Evolutionary conservation across 2,888 invertebrate genomes (phyloP).

Genomic region (Dolichopus griseipennis): DNA sequence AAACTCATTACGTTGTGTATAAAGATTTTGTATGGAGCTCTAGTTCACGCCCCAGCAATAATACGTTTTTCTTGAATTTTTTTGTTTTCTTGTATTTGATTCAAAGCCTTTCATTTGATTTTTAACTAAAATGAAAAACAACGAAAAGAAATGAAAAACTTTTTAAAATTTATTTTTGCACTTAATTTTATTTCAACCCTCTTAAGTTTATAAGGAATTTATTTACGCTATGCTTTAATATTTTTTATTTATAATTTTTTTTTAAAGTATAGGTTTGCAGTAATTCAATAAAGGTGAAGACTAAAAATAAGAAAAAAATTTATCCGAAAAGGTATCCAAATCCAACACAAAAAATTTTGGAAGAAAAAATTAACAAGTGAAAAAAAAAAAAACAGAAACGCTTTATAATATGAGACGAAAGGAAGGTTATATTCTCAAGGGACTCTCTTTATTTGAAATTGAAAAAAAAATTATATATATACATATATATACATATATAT

Average conservation of each 20-base stretch:
- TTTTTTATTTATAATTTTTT: too few relatives aligned
- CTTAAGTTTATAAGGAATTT: not conserved
- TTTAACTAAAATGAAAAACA: not conserved
- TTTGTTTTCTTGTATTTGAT: not conserved
- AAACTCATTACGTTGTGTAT: not conserved
- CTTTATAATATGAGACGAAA: not conserved
- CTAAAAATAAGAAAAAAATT: not conserved
- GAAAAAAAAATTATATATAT: not conserved
- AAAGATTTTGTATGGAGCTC: not conserved
- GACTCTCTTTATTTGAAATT: not conserved
- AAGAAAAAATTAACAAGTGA: not conserved
- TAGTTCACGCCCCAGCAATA: not conserved
- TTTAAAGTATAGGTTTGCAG: not conserved
- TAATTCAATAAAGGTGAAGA: not conserved
- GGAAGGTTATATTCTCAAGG: not conserved
- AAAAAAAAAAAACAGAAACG: not conserved
- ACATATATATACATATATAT: too few relatives aligned
- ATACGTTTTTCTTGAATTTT: not conserved
- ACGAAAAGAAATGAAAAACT: not conserved
- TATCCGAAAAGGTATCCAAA: not conserved
- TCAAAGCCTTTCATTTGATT: not conserved
- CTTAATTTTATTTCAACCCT: slow-evolving; percentile 2
- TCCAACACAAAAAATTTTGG: not conserved
- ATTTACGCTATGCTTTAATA: not conserved
- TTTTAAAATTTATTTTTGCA: not conserved